Conservation (phyloP, 2,797 vertebrate genomes). For the Naso thynnoides region DNA sequence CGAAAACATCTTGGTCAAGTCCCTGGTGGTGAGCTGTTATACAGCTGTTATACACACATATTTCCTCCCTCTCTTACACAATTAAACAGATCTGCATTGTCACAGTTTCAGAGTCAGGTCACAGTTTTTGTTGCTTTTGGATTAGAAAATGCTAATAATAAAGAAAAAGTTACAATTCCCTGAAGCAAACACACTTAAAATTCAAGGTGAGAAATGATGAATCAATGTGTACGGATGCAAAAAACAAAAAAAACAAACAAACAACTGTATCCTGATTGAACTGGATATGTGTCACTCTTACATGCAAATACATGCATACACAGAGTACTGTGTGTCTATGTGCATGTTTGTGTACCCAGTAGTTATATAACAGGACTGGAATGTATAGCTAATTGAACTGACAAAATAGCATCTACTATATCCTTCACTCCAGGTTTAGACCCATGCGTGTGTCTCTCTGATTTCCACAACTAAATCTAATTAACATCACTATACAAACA, state of each 20-base stretch:
- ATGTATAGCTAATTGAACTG: conserved; percentile 18
- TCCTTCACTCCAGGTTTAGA: conserved; percentile 15
- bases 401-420: not conserved
- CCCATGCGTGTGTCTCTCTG: not conserved
- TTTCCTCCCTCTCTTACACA: not conserved
- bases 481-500: conserved; percentile 36
- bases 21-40: conserved; percentile 90
- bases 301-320: conserved; percentile 1
- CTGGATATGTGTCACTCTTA: not conserved
- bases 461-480: conserved; percentile 32
- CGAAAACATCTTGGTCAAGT: conserved; percentile 96
- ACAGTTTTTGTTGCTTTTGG: not conserved
- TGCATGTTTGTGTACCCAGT: not conserved
- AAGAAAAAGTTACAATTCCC: not conserved
- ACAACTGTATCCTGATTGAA: not conserved
- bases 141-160: not conserved
- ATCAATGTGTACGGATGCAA: conserved; percentile 2
- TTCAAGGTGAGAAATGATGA: not conserved
- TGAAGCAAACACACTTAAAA: not conserved
- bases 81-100: not conserved
- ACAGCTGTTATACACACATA: not conserved
- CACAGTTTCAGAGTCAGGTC: not conserved
- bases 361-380: not conserved
- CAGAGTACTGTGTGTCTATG: not conserved
- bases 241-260: not conserved